A percentile compares a stretch with the other conserved stretches of the same genome.
These are phyloP conservation scores for Tetraneura akinire DNA, from an alignment of 1,140 invertebrate species.

Conservation along the genomic window DNA sequence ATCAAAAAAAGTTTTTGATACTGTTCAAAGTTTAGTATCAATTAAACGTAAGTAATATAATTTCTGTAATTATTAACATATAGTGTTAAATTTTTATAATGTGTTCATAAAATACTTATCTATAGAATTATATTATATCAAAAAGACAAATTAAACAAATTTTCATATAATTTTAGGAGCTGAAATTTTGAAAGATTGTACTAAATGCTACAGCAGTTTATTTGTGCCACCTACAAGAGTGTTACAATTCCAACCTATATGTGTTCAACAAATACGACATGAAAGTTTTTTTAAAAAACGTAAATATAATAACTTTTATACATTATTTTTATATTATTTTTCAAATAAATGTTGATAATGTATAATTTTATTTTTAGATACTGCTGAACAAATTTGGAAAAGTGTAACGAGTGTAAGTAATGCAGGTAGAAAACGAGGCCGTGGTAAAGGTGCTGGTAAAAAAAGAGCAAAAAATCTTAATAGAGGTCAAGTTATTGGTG, in stretches of 20 bases:
- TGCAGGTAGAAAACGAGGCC: slow-evolving; percentile 90
- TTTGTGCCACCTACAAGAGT: neutral
- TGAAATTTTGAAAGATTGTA: neutral
- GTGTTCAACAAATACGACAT: slow-evolving; percentile 23
- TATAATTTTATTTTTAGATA: slow-evolving; percentile 63
- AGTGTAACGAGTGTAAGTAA: slow-evolving; percentile 93
- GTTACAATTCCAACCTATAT: slow-evolving; percentile 12
- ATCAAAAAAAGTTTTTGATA: neutral
- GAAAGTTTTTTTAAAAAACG: slow-evolving; percentile 50
- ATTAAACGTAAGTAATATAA: slow-evolving; percentile 15
- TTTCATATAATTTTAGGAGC: neutral
- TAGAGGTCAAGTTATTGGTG: slow-evolving; percentile 84
- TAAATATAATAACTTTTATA: neutral
- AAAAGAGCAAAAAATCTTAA: slow-evolving; percentile 83
- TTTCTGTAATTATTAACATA: neutral
- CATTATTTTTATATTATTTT: neutral
- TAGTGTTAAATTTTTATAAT: neutral
- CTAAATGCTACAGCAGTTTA: slow-evolving; percentile 8
- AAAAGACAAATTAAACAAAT: neutral
- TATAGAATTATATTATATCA: neutral
- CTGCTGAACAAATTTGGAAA: slow-evolving; percentile 87
- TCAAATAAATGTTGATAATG: neutral
- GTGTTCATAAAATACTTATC: neutral
- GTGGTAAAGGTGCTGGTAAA: slow-evolving; percentile 78
- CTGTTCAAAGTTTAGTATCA: neutral